These are phyloP conservation scores for Prunella strophiata DNA, from an alignment of 2,797 vertebrate genomes.

Conservation along the genomic window DNA sequence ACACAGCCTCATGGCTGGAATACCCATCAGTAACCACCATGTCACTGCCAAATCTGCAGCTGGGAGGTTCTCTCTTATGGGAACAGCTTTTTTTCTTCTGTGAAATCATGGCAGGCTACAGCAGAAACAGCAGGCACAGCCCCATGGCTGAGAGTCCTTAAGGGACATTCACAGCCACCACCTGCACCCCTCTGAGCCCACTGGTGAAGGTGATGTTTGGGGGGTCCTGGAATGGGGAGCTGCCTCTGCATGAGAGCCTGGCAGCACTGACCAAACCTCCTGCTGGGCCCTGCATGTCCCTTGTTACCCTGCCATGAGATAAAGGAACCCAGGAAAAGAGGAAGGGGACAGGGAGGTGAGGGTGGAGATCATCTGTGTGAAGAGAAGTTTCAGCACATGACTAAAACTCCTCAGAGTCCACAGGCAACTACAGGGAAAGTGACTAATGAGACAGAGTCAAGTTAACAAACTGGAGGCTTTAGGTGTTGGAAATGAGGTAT, in stretches of 20 bases:
- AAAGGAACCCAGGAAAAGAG: neutral
- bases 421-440: neutral
- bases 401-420: neutral
- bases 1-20: neutral
- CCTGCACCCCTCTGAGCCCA: rapidly evolving
- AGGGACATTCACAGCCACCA: neutral
- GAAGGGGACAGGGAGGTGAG: neutral
- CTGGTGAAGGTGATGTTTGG: neutral
- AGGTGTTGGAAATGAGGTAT: neutral
- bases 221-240: neutral
- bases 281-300: rapidly evolving
- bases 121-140: neutral
- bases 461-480: neutral
- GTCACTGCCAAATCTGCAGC: neutral
- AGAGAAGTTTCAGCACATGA: neutral
- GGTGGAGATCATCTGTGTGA: rapidly evolving
- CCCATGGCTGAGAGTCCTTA: rapidly evolving
- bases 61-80: neutral
- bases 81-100: neutral
- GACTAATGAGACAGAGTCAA: neutral
- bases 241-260: rapidly evolving
- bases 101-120: neutral
- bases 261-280: neutral
- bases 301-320: rapidly evolving
- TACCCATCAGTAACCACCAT: neutral